A percentile compares a stretch with the other conserved stretches of the same genome.
These are phyloP conservation scores for Phalacrocorax pelagicus DNA, from an alignment of 2,113 vertebrate species.

Conservation along the genomic window DNA sequence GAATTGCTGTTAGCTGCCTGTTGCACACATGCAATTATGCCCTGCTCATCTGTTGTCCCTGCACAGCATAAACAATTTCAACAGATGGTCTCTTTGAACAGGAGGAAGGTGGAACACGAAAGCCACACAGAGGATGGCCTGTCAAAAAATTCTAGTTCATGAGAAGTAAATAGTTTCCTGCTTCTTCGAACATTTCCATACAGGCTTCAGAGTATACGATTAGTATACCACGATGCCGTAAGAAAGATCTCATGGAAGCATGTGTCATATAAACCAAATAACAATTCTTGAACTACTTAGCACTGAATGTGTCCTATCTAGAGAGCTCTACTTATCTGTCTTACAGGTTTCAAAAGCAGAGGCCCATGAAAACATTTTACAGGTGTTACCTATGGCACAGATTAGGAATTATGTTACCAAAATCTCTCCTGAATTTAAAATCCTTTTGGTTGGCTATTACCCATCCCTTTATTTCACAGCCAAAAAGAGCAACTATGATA, in stretches of 20 bases:
- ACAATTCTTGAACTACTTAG: neutral
- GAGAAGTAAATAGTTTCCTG: neutral
- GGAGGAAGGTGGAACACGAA: neutral
- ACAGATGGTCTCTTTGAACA: neutral
- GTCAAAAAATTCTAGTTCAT: neutral
- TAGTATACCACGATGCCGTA: neutral
- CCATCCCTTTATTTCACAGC: neutral
- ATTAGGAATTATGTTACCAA: neutral
- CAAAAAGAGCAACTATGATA: neutral
- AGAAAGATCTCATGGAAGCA: neutral
- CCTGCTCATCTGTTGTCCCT: neutral
- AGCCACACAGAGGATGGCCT: neutral
- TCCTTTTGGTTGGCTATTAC: neutral
- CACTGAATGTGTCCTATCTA: neutral
- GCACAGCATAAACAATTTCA: neutral
- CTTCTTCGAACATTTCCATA: neutral
- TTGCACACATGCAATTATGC: rapidly evolving
- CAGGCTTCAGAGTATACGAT: neutral
- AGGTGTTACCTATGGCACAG: neutral
- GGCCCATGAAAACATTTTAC: neutral
- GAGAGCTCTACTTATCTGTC: neutral
- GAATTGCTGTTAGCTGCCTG: neutral
- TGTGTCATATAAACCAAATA: neutral
- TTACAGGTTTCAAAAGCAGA: neutral
- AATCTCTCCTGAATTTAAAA: neutral